Base-by-base conservation (phyloP, 2,888 invertebrate genomes). In the Orthonychiurus folsomi region DNA sequence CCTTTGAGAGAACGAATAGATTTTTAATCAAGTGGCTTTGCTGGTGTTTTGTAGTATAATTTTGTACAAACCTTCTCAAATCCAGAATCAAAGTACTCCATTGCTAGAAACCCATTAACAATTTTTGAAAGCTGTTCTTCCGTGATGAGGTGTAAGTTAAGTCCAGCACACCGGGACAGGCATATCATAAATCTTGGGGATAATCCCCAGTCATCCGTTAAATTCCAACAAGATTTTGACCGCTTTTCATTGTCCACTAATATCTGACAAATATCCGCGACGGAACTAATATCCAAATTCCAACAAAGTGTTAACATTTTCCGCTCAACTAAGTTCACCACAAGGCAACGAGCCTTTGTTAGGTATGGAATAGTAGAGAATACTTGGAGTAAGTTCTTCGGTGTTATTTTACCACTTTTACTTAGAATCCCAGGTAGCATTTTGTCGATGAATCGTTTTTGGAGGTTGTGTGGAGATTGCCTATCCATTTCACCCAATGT, bases 371-470 rank as follows among this genome's bases (percentile, higher is more conserved):
- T 73, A 37, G 82, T 77, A 70, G 77, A 77, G 74, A 84, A 85
- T 18, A 86, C 76, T 27, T 79, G 74, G 1, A 81, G 78, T 63
- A 86, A 79, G 74, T 84, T 84, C 12, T 76, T 76, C 63, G 81
- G 80, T 75, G 81, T 77, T 50, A 87, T 83, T 27, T 83, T 80
- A 47, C 78, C 74, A 69, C 83, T 81, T 61, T 80, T 80, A 64
- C 81, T 82, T 23, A 81, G 76, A 70, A 87, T 80, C 12, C 85
- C 85, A 63, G 82, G 78, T 86, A 86, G 87, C 50, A 86, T 75
- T 74, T 83, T 82, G 70, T 87, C 86, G 63, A 84, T 79, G 9
- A 74, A 69, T 18, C 79, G 79, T 25, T 81, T 79, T 26, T 78
- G 76, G 74, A 81, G 82, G 65, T 78, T 80, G 2, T 28, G 15